A percentile compares a stretch with the other conserved stretches of the same genome.
Conservation (phyloP, 1,140 invertebrate species). For the Macrosteles quadrilineatus region DNA sequence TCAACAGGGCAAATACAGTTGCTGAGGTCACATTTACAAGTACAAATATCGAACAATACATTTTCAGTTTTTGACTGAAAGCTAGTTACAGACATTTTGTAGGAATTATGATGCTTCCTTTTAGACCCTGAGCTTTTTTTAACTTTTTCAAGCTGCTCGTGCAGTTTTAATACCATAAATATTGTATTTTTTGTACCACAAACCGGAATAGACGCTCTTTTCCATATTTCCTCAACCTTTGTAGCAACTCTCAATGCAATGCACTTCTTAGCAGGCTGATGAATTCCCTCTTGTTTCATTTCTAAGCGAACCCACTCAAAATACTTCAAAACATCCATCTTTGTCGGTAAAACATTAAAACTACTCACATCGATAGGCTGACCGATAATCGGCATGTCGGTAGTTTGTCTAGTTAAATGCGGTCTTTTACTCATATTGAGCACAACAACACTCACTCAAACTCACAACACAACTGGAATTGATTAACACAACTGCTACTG, state of each 20-base stretch:
- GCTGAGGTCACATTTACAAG: not conserved
- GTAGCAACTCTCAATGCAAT: constrained; percentile 4
- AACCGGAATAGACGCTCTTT: not conserved
- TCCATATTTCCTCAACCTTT: not conserved
- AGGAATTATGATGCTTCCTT: not conserved
- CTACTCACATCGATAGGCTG: constrained; percentile 5
- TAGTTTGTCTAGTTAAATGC: constrained; percentile 12
- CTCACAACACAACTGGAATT: not conserved
- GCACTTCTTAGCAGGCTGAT: not conserved
- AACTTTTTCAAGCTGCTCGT: not conserved
- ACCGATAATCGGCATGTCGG: not conserved
- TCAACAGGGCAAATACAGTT: not conserved
- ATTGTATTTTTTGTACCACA: not conserved
- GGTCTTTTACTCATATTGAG: constrained; percentile 14
- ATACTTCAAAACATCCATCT: not conserved
- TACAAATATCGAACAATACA: constrained; percentile 10
- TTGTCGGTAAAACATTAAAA: not conserved
- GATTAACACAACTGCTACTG: not conserved
- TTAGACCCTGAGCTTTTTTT: constrained; percentile 1
- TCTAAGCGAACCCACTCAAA: not conserved
- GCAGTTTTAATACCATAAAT: constrained; percentile 14
- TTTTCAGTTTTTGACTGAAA: not conserved
- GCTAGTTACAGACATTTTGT: not conserved
- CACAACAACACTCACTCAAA: not conserved
- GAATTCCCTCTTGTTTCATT: not conserved